phyloP scores from a whole-genome alignment of 1,140 invertebrate genomes.

The Goniozus legneri region DNA sequence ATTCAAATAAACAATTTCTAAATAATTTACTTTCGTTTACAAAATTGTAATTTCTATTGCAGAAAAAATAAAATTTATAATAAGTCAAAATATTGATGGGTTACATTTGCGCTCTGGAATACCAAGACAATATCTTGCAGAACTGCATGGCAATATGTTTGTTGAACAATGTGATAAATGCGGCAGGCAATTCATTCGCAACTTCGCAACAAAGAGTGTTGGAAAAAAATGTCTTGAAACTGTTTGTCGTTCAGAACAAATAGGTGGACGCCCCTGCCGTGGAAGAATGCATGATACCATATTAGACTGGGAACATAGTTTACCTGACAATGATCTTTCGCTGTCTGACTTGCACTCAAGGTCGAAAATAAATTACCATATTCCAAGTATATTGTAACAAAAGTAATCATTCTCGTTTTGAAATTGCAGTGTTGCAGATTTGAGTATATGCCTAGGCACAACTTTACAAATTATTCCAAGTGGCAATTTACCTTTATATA shows the following conservation, averaged over 20 bases:
- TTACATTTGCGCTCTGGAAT: conserved; percentile 90
- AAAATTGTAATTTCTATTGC: conserved; percentile 20
- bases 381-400: neutral
- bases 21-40: neutral
- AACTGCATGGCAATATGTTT: conserved; percentile 99
- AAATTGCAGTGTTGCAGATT: conserved; percentile 73
- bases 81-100: conserved; percentile 98
- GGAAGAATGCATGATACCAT: conserved; percentile 89
- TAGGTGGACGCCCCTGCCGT: conserved; percentile 70
- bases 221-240: conserved; percentile 85
- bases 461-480: conserved; percentile 97
- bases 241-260: conserved; percentile 64
- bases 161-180: conserved; percentile 91
- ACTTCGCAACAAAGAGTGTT: conserved; percentile 78
- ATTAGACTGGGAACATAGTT: conserved; percentile 96
- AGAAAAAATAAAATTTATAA: conserved; percentile 79
- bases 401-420: conserved; percentile 2
- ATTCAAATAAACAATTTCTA: conserved; percentile 1
- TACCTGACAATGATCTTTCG: conserved; percentile 87
- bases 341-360: conserved; percentile 84
- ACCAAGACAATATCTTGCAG: conserved; percentile 74
- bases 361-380: conserved; percentile 54
- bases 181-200: conserved; percentile 81
- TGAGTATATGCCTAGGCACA: conserved; percentile 92
- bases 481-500: conserved; percentile 87